Percentiles rank a stretch among this genome's conserved stretches.
Conservation (phyloP, 1,140 invertebrate genomes). For the Campodea augens region DNA sequence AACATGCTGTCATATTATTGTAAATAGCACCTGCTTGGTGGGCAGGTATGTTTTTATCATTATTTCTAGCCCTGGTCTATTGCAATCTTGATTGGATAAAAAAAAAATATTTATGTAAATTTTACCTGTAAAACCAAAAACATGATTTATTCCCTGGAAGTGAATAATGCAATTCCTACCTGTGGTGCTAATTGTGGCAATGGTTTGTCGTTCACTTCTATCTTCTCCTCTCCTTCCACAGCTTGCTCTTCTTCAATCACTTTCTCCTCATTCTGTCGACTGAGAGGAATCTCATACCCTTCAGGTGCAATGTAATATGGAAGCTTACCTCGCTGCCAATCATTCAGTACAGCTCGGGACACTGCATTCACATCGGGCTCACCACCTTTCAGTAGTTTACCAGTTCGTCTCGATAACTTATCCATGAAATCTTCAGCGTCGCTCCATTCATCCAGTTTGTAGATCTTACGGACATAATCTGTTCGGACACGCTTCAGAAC, state of each 20-base stretch:
- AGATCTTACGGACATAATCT: constrained; percentile 82
- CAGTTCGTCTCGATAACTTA: constrained; percentile 62
- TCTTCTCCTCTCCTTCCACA: constrained; percentile 12
- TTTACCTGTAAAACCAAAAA: too few relatives aligned
- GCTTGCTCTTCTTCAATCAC: constrained; percentile 7
- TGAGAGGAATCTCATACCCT: constrained; percentile 42
- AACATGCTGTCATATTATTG: too few relatives aligned
- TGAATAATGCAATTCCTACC: constrained; percentile 15
- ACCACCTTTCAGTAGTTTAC: constrained; percentile 86
- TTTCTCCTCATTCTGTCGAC: constrained; percentile 16
- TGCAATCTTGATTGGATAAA: too few relatives aligned
- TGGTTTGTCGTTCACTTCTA: constrained; percentile 7
- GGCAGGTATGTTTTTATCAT: too few relatives aligned
- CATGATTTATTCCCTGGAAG: constrained; percentile 9
- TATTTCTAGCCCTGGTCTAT: too few relatives aligned
- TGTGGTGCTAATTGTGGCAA: constrained; percentile 13
- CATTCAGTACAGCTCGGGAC: constrained; percentile 91
- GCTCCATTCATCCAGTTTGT: constrained; percentile 63
- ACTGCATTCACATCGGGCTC: constrained; percentile 79
- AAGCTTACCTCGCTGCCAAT: constrained; percentile 94
- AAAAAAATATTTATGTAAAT: too few relatives aligned
- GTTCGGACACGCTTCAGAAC: constrained; percentile 72
- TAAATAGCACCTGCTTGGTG: too few relatives aligned
- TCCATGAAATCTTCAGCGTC: constrained; percentile 78
- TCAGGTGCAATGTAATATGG: constrained; percentile 82